Conservation (phyloP, 2,113 vertebrate species). For the Macroglossus sobrinus region DNA sequence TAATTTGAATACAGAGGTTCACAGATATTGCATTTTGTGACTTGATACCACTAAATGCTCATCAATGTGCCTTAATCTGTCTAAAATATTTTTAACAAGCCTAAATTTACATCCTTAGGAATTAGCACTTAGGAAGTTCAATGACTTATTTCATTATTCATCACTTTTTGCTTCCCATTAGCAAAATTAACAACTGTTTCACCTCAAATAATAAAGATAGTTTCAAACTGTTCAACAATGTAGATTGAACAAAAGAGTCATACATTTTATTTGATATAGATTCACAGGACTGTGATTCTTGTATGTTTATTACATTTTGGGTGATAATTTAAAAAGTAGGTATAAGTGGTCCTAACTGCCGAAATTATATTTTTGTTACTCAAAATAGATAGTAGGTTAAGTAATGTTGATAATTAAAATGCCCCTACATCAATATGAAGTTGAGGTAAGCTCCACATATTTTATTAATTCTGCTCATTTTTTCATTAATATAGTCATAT, state of each 20-base stretch:
- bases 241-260: not conserved
- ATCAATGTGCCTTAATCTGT: not conserved
- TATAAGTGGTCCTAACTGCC: not conserved
- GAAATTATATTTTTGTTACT: not conserved
- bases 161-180: slow-evolving; percentile 14
- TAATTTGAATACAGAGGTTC: slow-evolving; percentile 28
- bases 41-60: not conserved
- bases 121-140: slow-evolving; percentile 16
- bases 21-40: slow-evolving; percentile 11
- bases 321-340: not conserved
- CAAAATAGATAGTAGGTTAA: not conserved
- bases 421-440: not conserved
- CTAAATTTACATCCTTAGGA: slow-evolving; percentile 13
- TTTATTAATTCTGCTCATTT: not conserved
- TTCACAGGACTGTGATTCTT: not conserved
- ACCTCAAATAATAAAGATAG: not conserved
- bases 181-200: slow-evolving; percentile 32
- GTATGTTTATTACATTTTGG: not conserved
- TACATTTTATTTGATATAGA: slow-evolving; percentile 29
- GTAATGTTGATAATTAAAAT: not conserved
- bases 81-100: slow-evolving; percentile 41
- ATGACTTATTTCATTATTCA: slow-evolving; percentile 37
- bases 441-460: not conserved
- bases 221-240: not conserved
- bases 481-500: not conserved